Evolutionary conservation across 1,140 invertebrate species (phyloP), one percentile per base, ranked within the genome.

Genomic region (Leptopilina clavipes): DNA sequence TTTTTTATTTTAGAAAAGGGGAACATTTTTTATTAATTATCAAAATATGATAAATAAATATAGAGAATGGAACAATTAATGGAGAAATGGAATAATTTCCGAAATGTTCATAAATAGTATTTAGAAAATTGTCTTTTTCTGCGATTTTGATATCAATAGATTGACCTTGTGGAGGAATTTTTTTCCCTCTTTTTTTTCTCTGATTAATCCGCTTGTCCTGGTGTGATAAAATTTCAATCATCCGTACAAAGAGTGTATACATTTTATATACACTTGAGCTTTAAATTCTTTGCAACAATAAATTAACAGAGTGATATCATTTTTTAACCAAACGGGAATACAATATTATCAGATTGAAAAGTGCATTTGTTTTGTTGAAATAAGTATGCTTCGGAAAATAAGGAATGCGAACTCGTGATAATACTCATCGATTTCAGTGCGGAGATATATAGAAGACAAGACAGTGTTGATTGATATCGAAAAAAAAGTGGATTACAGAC

Each of bases 381-480:
- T 65, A 31, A 31, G 22, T 22, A 31, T 31, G 25, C 22, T 65
- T 31, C n/a, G 59, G 59, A 65, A 65, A 65, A 65, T 25, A n/a
- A 65, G 59, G 59, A 65, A 65, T 65, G 59, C 59, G 70, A 71
- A 43, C 37, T 71, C 44, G 5, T 18, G 79, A n/a, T 59, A 77
- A 76, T 75, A 59, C 22, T 48, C n/a, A n/a, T n/a, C 9, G 43
- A 75, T 65, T n/a, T 31, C 59, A 43, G 37, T 40, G 74, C 73
- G 70, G 56, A 54, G 18, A 43, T 10, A 72, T 25, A 70, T 14
- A 70, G 72, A 74, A 78, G n/a, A n/a, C n/a, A n/a, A 72, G 72
- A 40, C n/a, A 65, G 56, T 59, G 56, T 12, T 18, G 11, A 59
- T 59, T 37, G 22, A 65, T 65, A 65, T 65, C 59, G 14, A 65